These are phyloP conservation scores for Delphinapterus leucas DNA, from an alignment of 2,113 vertebrate species.

Conservation along the genomic window DNA sequence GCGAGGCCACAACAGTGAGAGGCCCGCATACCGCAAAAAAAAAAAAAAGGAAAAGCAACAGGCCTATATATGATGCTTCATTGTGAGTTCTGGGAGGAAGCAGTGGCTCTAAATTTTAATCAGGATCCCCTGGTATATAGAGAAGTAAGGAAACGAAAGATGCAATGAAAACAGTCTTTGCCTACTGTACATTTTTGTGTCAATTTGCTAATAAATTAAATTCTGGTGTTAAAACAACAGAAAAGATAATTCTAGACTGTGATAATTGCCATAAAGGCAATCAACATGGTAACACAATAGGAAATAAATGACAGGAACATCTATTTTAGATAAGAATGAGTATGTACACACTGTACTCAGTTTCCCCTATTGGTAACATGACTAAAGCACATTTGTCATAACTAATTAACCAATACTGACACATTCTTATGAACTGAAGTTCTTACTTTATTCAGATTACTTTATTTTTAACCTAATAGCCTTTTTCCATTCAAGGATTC, in stretches of 20 bases:
- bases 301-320: not conserved
- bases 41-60: not conserved
- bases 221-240: not conserved
- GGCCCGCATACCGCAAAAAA: too few relatives aligned
- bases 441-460: not conserved
- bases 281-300: not conserved
- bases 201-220: not conserved
- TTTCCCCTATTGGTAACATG: not conserved
- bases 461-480: not conserved
- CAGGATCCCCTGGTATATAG: not conserved
- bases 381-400: not conserved
- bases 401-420: not conserved
- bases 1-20: too few relatives aligned
- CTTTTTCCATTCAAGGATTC: not conserved
- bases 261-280: not conserved
- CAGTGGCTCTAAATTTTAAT: not conserved
- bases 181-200: not conserved
- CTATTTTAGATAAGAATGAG: not conserved
- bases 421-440: not conserved
- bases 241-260: not conserved
- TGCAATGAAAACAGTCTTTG: not conserved
- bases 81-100: not conserved
- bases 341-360: not conserved
- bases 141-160: not conserved
- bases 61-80: not conserved